Base-by-base conservation (phyloP, 2,113 vertebrate genomes). In the Macrotus californicus region DNA sequence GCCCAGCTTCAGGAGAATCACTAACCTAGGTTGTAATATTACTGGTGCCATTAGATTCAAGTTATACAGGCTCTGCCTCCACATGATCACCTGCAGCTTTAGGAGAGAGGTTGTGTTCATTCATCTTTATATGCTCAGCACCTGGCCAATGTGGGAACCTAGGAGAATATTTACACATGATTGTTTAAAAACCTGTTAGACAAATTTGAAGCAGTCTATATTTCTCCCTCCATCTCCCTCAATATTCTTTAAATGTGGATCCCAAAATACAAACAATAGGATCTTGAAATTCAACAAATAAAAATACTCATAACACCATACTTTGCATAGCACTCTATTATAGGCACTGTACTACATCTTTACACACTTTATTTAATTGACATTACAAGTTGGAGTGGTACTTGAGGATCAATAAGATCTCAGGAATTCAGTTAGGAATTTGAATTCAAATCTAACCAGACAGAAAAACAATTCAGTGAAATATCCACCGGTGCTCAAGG, bases 371-470 rank as follows among this genome's bases (percentile, higher is more conserved):
- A 26, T 34, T 41, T 39, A 46, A 26, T 31, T n/a, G 10, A 48
- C 46, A 67, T 66, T 82, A n/a, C 6, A 12, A 48, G 34, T 19
- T 54, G 26, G 21, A 93, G 10, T 73, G 21, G 48, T 73, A 31
- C 34, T 41, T 46, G 22, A 50, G 1, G 24, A 46, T 70, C 52
- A 26, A 0, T 48, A 46, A 64, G 14, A 31, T 69, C 39, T 81
- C 31, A 79, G 61, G 46, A 89, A 96, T 80, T 61, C 14, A 41
- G 26, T 72, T 77, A 19, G 13, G n/a, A 84, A 93, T 66, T 64
- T 64, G 21, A 67, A 48, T 76, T 22, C 70, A 87, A 54, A 91
- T 76, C 36, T 50, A 85, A 46, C 18, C 46, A 59, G 88, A 64
- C 8, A 91, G 14, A 36, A 77, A 73, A 54, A 52, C 22, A 69